Percentiles rank a stretch among this genome's conserved stretches.
phyloP scores from a whole-genome alignment of 2,888 invertebrate genomes.

The Latrodectus hesperus region DNA sequence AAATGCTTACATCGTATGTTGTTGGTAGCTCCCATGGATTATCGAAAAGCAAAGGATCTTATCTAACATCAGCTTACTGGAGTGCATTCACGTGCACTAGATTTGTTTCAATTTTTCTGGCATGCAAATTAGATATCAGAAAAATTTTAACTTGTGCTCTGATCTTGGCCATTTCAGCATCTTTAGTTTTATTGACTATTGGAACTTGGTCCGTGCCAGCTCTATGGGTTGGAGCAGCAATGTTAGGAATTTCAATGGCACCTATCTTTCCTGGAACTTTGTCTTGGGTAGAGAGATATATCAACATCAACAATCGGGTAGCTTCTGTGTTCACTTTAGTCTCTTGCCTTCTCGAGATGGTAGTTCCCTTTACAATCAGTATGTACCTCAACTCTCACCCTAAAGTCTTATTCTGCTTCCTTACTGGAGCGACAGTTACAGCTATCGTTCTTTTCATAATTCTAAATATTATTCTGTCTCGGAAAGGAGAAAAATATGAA shows the following conservation, averaged over 20 bases:
- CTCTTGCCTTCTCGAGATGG: conserved; percentile 76
- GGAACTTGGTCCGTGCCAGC: conserved; percentile 72
- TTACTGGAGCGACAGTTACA: conserved; percentile 71
- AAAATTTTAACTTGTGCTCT: conserved; percentile 75
- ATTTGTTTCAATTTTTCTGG: conserved; percentile 75
- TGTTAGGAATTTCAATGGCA: conserved; percentile 76
- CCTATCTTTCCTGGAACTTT: conserved; percentile 76
- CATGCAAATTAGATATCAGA: conserved; percentile 74
- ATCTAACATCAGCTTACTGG: conserved; percentile 76
- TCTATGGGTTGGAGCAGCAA: conserved; percentile 75
- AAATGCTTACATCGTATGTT: conserved; percentile 75
- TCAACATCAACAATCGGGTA: conserved; percentile 75
- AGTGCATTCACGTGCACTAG: conserved; percentile 75
- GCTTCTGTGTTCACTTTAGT: conserved; percentile 76
- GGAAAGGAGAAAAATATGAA: conserved; percentile 57
- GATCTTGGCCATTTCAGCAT: conserved; percentile 72
- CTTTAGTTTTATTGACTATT: conserved; percentile 73
- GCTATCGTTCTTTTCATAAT: conserved; percentile 33
- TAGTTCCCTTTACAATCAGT: conserved; percentile 46
- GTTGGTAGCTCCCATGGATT: conserved; percentile 73
- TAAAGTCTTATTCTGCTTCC: conserved; percentile 75
- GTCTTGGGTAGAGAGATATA: conserved; percentile 76
- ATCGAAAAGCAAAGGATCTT: conserved; percentile 74
- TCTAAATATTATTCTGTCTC: conserved; percentile 40
- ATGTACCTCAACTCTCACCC: conserved; percentile 74